Percentiles rank a stretch among this genome's conserved stretches.
Evolutionary conservation across 2,888 invertebrate genomes (phyloP).

Genomic region (Pammene fasciana): DNA sequence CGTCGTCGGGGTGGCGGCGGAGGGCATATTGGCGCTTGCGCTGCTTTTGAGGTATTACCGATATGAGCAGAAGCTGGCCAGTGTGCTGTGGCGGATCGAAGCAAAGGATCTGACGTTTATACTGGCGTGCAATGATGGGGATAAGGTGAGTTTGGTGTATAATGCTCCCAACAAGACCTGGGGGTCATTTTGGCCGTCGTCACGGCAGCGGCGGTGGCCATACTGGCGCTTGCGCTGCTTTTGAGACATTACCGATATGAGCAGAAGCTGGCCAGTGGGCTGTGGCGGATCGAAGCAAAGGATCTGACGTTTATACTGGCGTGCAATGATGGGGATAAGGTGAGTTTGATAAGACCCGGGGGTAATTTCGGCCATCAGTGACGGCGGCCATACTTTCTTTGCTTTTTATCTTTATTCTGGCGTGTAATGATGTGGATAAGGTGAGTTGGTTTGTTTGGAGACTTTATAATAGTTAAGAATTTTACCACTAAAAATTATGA

Average conservation of each 20-base stretch:
- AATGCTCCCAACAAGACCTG: constrained; percentile 88
- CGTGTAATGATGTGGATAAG: constrained; percentile 68
- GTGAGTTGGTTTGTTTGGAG: too few species aligned
- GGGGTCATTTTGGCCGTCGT: constrained; percentile 85
- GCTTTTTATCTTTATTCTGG: constrained; percentile 88
- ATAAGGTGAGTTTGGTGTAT: constrained; percentile 56
- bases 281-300: constrained; percentile 95
- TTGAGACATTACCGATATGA: constrained; percentile 94
- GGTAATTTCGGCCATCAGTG: constrained; percentile 84
- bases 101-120: constrained; percentile 89
- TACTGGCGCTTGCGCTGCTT: constrained; percentile 87
- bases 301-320: constrained; percentile 88
- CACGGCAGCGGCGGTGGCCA: constrained; percentile 85
- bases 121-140: constrained; percentile 72
- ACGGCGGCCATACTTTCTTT: constrained; percentile 85
- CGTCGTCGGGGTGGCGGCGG: constrained; percentile 85
- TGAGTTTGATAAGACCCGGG: constrained; percentile 87
- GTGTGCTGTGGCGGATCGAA: constrained; percentile 95
- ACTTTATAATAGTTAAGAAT: too few species aligned
- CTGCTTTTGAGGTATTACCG: constrained; percentile 90
- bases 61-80: constrained; percentile 95
- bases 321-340: constrained; percentile 67
- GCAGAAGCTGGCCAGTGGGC: constrained; percentile 94
- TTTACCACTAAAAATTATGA: too few species aligned
- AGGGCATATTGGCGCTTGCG: constrained; percentile 85